Conservation (phyloP, 2,113 vertebrate genomes). For the Canis aureus region DNA sequence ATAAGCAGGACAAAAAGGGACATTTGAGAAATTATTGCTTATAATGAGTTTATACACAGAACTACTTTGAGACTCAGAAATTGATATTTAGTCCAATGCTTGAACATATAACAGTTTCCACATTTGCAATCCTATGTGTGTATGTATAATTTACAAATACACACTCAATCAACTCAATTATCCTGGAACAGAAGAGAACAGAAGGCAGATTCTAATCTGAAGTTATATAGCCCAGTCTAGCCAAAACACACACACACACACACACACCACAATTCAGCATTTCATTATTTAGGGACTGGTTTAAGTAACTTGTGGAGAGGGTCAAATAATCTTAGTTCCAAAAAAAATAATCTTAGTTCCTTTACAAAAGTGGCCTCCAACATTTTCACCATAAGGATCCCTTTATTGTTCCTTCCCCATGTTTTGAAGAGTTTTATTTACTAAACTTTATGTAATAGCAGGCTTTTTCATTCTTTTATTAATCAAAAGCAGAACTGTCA, state of each 20-base stretch:
- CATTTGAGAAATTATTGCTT: conserved; percentile 73
- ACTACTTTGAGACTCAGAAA: conserved; percentile 63
- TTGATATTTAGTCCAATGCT: conserved; percentile 62
- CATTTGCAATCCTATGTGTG: conserved; percentile 60
- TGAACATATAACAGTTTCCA: conserved; percentile 67
- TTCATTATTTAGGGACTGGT: conserved; percentile 62
- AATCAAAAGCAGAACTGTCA: conserved; percentile 52
- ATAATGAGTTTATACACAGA: conserved; percentile 71
- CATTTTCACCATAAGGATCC: conserved; percentile 56
- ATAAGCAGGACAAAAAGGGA: conserved; percentile 62
- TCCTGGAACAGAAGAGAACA: conserved; percentile 60
- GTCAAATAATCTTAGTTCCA: conserved; percentile 36
- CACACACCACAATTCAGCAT: not conserved
- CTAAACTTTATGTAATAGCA: conserved; percentile 62
- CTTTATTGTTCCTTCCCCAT: conserved; percentile 32
- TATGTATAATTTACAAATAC: conserved; percentile 37
- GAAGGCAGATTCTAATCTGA: conserved; percentile 62
- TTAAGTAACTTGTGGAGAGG: conserved; percentile 46
- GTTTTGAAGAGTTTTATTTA: conserved; percentile 73
- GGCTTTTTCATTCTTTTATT: conserved; percentile 37
- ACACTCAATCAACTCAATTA: conserved; percentile 50
- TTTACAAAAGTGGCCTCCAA: conserved; percentile 70
- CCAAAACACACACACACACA: not conserved
- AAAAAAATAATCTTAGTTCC: conserved; percentile 10
- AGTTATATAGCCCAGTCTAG: conserved; percentile 51